Conservation (phyloP, 92 coral and sea anemone genomes). For the Plumapathes pennacea region DNA sequence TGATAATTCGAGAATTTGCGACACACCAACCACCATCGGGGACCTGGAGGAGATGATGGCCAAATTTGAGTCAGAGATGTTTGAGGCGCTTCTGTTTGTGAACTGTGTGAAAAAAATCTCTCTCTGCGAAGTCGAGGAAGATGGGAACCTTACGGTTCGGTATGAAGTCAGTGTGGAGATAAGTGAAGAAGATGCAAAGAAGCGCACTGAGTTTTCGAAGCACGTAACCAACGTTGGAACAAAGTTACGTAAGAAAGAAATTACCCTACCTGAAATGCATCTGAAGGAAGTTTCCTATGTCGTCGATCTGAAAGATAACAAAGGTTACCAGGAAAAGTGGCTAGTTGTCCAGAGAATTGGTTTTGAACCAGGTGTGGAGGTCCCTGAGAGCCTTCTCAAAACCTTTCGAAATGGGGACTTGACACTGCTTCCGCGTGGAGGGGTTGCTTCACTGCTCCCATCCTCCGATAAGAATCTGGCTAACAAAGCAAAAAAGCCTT, state of each 20-base stretch:
- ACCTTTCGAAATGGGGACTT: conserved; percentile 42
- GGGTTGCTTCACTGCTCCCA: conserved; percentile 55
- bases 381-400: not conserved
- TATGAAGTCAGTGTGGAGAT: conserved; percentile 48
- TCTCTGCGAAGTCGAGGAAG: conserved; percentile 37
- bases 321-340: conserved; percentile 48
- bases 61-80: conserved; percentile 53
- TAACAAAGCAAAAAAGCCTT: conserved; percentile 32
- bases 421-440: conserved; percentile 78
- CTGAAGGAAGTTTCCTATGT: conserved; percentile 42
- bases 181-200: conserved; percentile 38
- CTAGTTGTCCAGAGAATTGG: conserved; percentile 69
- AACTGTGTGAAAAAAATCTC: conserved; percentile 71
- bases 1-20: conserved; percentile 13
- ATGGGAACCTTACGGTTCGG: conserved; percentile 15
- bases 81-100: conserved; percentile 70
- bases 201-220: conserved; percentile 31
- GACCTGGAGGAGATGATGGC: conserved; percentile 42
- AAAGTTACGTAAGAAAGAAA: not conserved
- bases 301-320: conserved; percentile 35
- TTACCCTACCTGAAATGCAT: conserved; percentile 9
- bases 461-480: not conserved
- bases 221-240: conserved; percentile 15
- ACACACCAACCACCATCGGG: not conserved
- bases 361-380: conserved; percentile 15